These are phyloP conservation scores for Sialia sialis DNA, from an alignment of 2,113 vertebrate genomes.

Conservation along the genomic window DNA sequence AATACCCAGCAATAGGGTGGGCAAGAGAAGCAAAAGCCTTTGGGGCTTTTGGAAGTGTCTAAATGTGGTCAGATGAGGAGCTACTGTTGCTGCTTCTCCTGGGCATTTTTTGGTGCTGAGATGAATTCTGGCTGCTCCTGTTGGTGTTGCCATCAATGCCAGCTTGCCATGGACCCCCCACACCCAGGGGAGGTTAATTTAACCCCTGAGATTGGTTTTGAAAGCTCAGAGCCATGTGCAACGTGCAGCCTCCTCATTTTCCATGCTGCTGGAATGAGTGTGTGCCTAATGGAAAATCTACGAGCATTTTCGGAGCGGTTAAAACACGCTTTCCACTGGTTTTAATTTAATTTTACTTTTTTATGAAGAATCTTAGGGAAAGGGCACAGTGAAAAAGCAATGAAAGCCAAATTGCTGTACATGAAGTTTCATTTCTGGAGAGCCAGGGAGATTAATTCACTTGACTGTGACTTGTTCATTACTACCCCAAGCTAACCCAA, in stretches of 20 bases:
- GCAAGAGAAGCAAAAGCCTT: not conserved
- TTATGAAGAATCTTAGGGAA: slow-evolving; percentile 64
- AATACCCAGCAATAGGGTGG: not conserved
- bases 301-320: slow-evolving; percentile 52
- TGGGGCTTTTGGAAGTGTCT: not conserved
- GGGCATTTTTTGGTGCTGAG: not conserved
- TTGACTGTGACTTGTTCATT: slow-evolving; percentile 68
- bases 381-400: slow-evolving; percentile 51
- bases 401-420: slow-evolving; percentile 60
- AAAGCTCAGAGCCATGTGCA: not conserved
- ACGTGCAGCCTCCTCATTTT: not conserved
- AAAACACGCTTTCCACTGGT: slow-evolving; percentile 38
- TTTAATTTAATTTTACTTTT: slow-evolving; percentile 64
- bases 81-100: fast-evolving
- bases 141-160: not conserved
- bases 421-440: slow-evolving; percentile 64
- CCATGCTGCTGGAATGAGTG: not conserved
- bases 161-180: not conserved
- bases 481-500: slow-evolving; percentile 60
- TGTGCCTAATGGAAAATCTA: slow-evolving; percentile 19
- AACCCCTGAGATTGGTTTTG: not conserved
- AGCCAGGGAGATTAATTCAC: slow-evolving; percentile 70
- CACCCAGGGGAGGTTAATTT: not conserved
- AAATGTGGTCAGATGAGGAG: not conserved
- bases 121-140: not conserved